A percentile compares a stretch with the other conserved stretches of the same genome.
Evolutionary conservation across 2,113 vertebrate genomes (phyloP).

Genomic region (Vimba vimba): DNA sequence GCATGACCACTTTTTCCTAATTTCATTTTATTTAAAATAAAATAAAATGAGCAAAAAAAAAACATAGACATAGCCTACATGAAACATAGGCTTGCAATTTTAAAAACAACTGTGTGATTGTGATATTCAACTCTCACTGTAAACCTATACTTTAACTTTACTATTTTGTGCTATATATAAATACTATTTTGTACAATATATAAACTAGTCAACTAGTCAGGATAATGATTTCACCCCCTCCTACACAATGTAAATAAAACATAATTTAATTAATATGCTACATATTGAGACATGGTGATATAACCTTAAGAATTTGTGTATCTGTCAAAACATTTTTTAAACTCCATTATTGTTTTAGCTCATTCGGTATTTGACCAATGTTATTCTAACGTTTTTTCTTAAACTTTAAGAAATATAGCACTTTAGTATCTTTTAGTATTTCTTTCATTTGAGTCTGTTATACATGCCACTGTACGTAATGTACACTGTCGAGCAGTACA

Average conservation of each 20-base stretch:
- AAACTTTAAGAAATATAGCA: neutral
- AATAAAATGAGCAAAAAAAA: neutral
- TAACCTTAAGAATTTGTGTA: neutral
- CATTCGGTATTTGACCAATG: neutral
- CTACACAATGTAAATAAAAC: neutral
- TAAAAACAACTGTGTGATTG: neutral
- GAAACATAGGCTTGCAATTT: neutral
- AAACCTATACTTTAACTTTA: neutral
- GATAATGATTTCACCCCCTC: neutral
- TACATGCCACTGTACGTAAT: neutral
- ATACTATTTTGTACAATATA: neutral
- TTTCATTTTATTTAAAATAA: neutral
- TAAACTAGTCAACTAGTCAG: neutral
- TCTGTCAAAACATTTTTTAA: neutral
- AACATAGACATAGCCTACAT: too few relatives aligned
- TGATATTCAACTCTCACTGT: neutral
- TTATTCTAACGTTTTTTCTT: neutral
- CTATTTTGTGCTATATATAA: neutral
- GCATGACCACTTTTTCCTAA: neutral
- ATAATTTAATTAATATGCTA: neutral
- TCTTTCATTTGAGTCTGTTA: neutral
- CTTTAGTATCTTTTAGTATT: neutral
- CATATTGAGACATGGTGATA: neutral
- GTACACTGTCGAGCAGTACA: neutral
- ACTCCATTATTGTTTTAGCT: neutral